phyloP scores from a whole-genome alignment of 1,140 invertebrate genomes.

The Aricia agestis region DNA sequence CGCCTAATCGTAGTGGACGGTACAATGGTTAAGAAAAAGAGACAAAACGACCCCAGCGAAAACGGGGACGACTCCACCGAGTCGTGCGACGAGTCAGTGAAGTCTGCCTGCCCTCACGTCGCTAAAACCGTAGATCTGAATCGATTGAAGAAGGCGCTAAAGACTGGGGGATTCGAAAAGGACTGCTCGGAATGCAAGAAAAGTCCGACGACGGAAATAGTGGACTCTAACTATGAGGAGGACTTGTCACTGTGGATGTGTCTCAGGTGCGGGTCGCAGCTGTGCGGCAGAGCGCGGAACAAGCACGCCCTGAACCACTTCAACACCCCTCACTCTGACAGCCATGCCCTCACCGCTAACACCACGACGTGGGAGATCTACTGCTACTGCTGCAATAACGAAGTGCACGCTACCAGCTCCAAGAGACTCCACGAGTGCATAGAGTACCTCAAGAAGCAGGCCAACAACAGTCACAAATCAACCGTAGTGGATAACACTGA shows the following conservation, averaged over 20 bases:
- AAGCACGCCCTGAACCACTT: conserved; percentile 88
- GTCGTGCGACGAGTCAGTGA: conserved; percentile 78
- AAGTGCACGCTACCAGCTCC: conserved; percentile 76
- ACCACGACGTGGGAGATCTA: conserved; percentile 84
- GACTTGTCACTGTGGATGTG: conserved; percentile 82
- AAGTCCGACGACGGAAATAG: conserved; percentile 43
- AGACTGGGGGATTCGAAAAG: conserved; percentile 74
- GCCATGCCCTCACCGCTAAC: conserved; percentile 85
- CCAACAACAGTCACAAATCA: conserved; percentile 45
- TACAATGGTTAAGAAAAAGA: conserved; percentile 80
- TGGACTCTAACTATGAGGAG: conserved; percentile 77
- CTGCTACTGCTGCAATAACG: conserved; percentile 83
- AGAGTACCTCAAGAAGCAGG: conserved; percentile 79
- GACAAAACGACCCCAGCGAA: conserved; percentile 78
- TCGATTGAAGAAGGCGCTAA: conserved; percentile 79
- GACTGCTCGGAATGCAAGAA: conserved; percentile 81
- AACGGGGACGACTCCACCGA: conserved; percentile 79
- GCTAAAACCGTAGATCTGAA: conserved; percentile 81
- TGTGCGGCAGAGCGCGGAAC: conserved; percentile 83
- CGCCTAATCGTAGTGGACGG: conserved; percentile 44
- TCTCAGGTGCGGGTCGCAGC: conserved; percentile 83
- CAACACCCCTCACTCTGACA: conserved; percentile 84
- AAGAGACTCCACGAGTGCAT: conserved; percentile 81
- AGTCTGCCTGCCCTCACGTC: conserved; percentile 81
- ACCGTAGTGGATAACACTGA: conserved; percentile 55